Evolutionary conservation across 2,113 vertebrate genomes (phyloP).

Genomic region (Psilopsiagon aymara): DNA sequence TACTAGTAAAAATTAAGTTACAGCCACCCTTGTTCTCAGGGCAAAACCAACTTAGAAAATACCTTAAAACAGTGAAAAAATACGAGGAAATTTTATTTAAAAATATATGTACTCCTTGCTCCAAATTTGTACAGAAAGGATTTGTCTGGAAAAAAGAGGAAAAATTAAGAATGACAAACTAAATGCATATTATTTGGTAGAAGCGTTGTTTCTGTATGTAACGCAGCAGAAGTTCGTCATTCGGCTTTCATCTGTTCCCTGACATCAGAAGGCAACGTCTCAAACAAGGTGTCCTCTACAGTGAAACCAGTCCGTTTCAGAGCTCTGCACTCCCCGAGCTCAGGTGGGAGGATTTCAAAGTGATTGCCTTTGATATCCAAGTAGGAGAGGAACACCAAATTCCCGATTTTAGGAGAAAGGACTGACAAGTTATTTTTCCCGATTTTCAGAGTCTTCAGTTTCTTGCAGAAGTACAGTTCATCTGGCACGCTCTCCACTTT

Average conservation of each 20-base stretch:
- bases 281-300: slow-evolving; percentile 92
- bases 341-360: slow-evolving; percentile 90
- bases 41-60: slow-evolving; percentile 76
- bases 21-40: slow-evolving; percentile 20
- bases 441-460: slow-evolving; percentile 95
- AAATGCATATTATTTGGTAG: slow-evolving; percentile 82
- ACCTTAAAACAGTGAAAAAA: slow-evolving; percentile 77
- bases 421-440: slow-evolving; percentile 92
- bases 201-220: slow-evolving; percentile 69
- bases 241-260: slow-evolving; percentile 95
- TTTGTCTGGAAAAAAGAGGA: slow-evolving; percentile 40
- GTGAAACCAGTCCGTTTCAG: slow-evolving; percentile 87
- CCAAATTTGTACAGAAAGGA: slow-evolving; percentile 71
- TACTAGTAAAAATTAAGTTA: slow-evolving; percentile 67
- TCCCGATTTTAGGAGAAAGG: slow-evolving; percentile 95
- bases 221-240: slow-evolving; percentile 78
- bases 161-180: slow-evolving; percentile 49
- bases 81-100: slow-evolving; percentile 77
- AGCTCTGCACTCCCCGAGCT: slow-evolving; percentile 88
- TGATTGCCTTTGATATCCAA: slow-evolving; percentile 98
- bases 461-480: slow-evolving; percentile 98
- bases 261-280: slow-evolving; percentile 94
- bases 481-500: slow-evolving; percentile 97
- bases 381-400: slow-evolving; percentile 84
- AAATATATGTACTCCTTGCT: slow-evolving; percentile 78